These are phyloP conservation scores for Grammomys surdaster DNA, from an alignment of 2,113 vertebrate species.

Conservation along the genomic window DNA sequence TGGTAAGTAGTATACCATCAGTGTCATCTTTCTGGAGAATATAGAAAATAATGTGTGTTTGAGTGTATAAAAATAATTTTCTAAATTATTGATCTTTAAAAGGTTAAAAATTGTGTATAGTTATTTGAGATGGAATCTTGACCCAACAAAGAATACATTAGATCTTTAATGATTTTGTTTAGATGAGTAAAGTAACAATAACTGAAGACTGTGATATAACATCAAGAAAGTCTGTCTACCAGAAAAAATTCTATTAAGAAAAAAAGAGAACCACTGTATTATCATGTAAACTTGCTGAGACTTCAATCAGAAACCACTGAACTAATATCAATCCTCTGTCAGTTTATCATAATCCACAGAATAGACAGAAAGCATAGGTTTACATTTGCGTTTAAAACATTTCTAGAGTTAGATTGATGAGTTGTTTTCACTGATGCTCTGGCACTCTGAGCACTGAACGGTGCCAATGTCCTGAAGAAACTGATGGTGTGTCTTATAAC, in stretches of 20 bases:
- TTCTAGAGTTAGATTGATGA: not conserved
- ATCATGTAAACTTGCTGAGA: slow-evolving; percentile 9
- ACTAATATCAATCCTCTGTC: slow-evolving; percentile 61
- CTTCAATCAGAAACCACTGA: not conserved
- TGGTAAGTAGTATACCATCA: not conserved
- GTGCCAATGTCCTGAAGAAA: not conserved
- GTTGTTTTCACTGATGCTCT: not conserved
- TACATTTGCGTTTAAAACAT: slow-evolving; percentile 18
- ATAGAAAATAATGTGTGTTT: not conserved
- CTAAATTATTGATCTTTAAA: not conserved
- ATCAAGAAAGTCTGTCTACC: not conserved
- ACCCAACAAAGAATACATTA: not conserved
- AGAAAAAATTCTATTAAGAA: not conserved
- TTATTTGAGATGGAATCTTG: not conserved
- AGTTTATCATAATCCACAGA: slow-evolving; percentile 54
- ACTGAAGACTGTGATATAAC: slow-evolving; percentile 1
- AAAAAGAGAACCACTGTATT: not conserved
- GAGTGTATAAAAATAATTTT: not conserved
- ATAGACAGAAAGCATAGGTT: slow-evolving; percentile 21
- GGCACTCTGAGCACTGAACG: not conserved
- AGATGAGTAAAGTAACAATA: not conserved
- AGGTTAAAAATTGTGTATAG: not conserved
- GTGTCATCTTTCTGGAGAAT: not conserved
- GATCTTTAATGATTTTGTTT: not conserved
- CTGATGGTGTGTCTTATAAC: not conserved